Conservation (phyloP, 2,113 vertebrate genomes). For the Percina caprodes region DNA sequence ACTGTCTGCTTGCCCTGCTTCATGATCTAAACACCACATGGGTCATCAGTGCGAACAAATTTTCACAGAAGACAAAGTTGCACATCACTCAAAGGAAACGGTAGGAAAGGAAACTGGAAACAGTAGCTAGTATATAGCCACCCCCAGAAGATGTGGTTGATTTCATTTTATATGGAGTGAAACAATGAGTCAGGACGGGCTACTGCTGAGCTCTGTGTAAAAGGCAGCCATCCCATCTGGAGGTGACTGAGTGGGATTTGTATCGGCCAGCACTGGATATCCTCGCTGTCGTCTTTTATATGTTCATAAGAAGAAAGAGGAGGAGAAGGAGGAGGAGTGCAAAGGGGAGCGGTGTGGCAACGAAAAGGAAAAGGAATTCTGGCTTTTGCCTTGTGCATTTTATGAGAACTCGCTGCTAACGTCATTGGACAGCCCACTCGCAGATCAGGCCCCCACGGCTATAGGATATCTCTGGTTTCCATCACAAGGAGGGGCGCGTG, state of each 20-base stretch:
- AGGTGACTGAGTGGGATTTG: slow-evolving; percentile 74
- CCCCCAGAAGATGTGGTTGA: slow-evolving; percentile 72
- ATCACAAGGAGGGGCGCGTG: slow-evolving; percentile 56
- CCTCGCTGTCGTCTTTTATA: slow-evolving; percentile 73
- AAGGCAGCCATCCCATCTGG: slow-evolving; percentile 71
- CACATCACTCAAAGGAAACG: slow-evolving; percentile 28
- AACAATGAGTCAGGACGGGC: slow-evolving; percentile 74
- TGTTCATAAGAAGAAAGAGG: slow-evolving; percentile 40
- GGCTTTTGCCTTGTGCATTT: slow-evolving; percentile 65
- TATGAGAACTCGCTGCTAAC: slow-evolving; percentile 69
- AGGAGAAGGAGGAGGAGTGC: slow-evolving; percentile 24
- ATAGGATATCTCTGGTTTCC: slow-evolving; percentile 72
- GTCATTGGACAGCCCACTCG: slow-evolving; percentile 69
- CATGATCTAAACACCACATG: slow-evolving; percentile 54
- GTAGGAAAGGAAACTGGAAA: slow-evolving; percentile 29
- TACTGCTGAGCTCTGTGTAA: slow-evolving; percentile 67
- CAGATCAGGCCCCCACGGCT: slow-evolving; percentile 58
- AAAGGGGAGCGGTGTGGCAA: slow-evolving; percentile 26
- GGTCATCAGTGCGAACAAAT: slow-evolving; percentile 49
- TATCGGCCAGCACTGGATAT: slow-evolving; percentile 65
- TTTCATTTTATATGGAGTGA: slow-evolving; percentile 81
- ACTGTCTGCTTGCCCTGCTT: slow-evolving; percentile 64
- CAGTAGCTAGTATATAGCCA: slow-evolving; percentile 57
- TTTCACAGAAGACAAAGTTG: slow-evolving; percentile 24
- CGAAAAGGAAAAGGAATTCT: slow-evolving; percentile 67